Evolutionary conservation across 2,888 invertebrate genomes (phyloP).

Genomic region (Zygothrica quintamaculata): DNA sequence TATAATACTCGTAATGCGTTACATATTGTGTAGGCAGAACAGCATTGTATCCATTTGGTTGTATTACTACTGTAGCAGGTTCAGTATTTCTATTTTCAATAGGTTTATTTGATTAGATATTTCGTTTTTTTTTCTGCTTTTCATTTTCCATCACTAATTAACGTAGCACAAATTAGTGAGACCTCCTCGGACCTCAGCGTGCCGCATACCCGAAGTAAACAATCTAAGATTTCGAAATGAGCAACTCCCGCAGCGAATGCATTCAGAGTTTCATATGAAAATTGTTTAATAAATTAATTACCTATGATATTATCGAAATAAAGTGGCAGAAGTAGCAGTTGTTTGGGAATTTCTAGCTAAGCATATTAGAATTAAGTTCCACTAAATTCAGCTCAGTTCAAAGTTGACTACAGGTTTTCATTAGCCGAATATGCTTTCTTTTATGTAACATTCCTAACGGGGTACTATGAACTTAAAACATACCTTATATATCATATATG

Average conservation of each 20-base stretch:
- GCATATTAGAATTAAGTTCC: constrained; percentile 29
- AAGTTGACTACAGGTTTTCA: constrained; percentile 30
- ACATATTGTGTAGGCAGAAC: constrained; percentile 63
- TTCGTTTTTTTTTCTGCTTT: too few relatives aligned
- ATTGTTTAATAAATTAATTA: constrained; percentile 69
- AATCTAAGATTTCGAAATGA: constrained; percentile 46
- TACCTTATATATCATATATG: background rate
- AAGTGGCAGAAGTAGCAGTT: constrained; percentile 47
- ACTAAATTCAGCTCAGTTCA: constrained; percentile 38
- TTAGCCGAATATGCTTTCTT: constrained; percentile 4
- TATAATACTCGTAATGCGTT: constrained; percentile 59
- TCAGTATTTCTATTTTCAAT: constrained; percentile 25
- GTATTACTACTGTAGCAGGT: too few relatives aligned
- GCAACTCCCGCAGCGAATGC: constrained; percentile 31
- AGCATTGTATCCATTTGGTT: too few relatives aligned
- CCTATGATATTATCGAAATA: constrained; percentile 46
- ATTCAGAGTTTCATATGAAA: constrained; percentile 42
- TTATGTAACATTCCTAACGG: background rate
- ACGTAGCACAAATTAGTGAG: constrained; percentile 48
- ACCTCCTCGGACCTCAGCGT: constrained; percentile 28
- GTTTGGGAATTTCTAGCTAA: constrained; percentile 9
- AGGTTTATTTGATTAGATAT: constrained; percentile 25
- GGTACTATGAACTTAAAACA: background rate
- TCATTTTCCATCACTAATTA: constrained; percentile 48
- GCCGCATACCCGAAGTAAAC: constrained; percentile 7